These are phyloP conservation scores for Puffinus mauretanicus DNA, from an alignment of 2,113 vertebrate species.

Conservation along the genomic window DNA sequence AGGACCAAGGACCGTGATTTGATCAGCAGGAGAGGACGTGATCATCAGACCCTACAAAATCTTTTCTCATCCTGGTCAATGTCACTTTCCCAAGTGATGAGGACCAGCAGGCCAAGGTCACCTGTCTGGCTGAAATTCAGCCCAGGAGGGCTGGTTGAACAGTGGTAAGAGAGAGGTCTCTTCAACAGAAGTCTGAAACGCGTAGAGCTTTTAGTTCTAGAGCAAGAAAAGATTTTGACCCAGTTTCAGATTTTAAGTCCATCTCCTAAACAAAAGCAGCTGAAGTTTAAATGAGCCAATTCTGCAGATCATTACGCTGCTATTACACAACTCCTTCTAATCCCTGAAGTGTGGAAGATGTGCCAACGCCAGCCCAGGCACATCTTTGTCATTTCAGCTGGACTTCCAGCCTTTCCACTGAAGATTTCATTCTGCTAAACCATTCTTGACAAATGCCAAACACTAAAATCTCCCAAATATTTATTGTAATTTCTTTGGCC, in stretches of 20 bases:
- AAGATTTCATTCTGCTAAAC: constrained; percentile 40
- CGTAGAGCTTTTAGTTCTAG: constrained; percentile 11
- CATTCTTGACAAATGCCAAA: constrained; percentile 39
- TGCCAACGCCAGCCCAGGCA: constrained; percentile 50
- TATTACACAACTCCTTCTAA: constrained; percentile 67
- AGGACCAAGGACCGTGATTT: background rate
- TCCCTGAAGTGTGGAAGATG: constrained; percentile 54
- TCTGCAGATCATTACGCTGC: constrained; percentile 54
- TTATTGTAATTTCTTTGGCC: constrained; percentile 55
- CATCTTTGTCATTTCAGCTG: constrained; percentile 58
- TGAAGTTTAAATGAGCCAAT: constrained; percentile 63
- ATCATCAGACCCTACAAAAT: background rate
- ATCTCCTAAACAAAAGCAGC: constrained; percentile 67
- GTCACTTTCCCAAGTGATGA: background rate
- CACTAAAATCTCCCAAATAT: constrained; percentile 54
- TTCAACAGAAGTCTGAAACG: background rate
- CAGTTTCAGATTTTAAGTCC: constrained; percentile 51
- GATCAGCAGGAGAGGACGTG: background rate
- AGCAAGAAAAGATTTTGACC: constrained; percentile 50
- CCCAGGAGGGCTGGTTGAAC: background rate
- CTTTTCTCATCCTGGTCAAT: background rate
- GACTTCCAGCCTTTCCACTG: constrained; percentile 34
- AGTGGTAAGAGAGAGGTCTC: background rate
- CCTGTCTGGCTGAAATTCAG: background rate
- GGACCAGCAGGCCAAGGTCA: background rate